Evolutionary conservation across 2,113 vertebrate species (phyloP), one percentile per base, ranked within the genome.

Genomic region (Fulica atra): DNA sequence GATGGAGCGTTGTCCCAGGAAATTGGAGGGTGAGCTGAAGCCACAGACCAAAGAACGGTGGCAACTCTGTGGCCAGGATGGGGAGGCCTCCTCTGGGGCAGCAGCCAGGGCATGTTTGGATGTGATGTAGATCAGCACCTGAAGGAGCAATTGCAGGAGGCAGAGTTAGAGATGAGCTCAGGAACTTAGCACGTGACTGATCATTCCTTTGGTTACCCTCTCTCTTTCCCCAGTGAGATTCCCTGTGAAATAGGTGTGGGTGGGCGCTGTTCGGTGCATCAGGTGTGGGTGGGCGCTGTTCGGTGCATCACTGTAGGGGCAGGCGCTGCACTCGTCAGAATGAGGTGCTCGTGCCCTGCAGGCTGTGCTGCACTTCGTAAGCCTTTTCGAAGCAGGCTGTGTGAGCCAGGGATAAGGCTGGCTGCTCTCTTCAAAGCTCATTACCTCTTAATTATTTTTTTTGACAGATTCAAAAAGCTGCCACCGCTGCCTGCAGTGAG

Each of bases 391-490:
- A 29, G n/a, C 1, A 50, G 38, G 26, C 46, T 61, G 2, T 29
- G 14, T 51, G n/a, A 65, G 33, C 13, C 46, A 76, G 29, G 50
- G 65, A 8, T 40, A 68, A 68, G 23, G n/a, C 11, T 8, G 74
- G 40, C 53, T 87, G 35, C 54, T 91, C 13, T 57, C 59, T 59
- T 40, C 12, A 6, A 64, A 74, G 42, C 69, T 87, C 40, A 57
- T 92, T 74, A 64, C 24, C 78, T 93, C 78, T 63, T 40, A 9
- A 44, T 89, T 40, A 40, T 50, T 50, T 84, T 42, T 95, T 85
- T 71, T 44, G 33, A 36, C 97, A 99, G 99, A 98, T 99, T 92
- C 99, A 99, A 81, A 99, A 99, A 97, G 97, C 98, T 8, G 97
- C 98, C 92, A 98, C 98, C 12, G 91, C 97, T 2, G 97, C 93